Evolutionary conservation across 37 sponge, comb jelly and placozoan species (phyloP).

Genomic region (Dysidea cf. avara): DNA sequence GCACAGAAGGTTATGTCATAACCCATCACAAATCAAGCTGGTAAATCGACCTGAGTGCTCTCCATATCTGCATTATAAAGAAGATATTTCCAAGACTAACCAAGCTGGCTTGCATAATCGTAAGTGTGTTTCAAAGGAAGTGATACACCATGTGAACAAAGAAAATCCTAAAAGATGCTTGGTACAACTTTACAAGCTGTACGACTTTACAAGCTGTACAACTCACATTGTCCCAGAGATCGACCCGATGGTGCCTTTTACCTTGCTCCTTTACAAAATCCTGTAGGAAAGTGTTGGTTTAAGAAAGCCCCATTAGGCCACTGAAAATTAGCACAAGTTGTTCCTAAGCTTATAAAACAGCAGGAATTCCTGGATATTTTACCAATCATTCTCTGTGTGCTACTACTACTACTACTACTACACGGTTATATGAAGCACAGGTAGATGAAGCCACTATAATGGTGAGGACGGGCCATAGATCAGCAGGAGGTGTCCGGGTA

Average conservation of each 20-base stretch:
- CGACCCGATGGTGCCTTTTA: conserved; percentile 7
- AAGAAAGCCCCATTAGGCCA: conserved; percentile 10
- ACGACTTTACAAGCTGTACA: conserved; percentile 13
- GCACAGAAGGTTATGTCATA: neutral
- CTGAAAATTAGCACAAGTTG: neutral
- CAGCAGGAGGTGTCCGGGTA: conserved; percentile 1
- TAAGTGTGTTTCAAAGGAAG: conserved; percentile 2
- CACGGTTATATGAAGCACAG: conserved; percentile 1
- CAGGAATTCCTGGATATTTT: neutral
- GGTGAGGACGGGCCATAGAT: conserved; percentile 24
- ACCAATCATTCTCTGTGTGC: conserved; percentile 14
- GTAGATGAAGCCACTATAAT: conserved; percentile 13
- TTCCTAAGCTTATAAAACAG: conserved; percentile 1
- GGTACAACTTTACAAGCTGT: conserved; percentile 18
- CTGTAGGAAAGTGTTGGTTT: neutral
- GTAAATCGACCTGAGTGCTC: neutral
- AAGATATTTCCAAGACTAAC: conserved; percentile 26
- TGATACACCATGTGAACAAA: conserved; percentile 13
- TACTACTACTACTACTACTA: neutral
- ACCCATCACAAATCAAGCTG: conserved; percentile 1
- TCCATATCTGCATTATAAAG: conserved; percentile 3
- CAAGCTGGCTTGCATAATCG: conserved; percentile 9
- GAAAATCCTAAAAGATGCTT: conserved; percentile 18
- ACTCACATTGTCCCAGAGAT: neutral
- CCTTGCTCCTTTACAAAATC: neutral